A percentile compares a stretch with the other conserved stretches of the same genome.
Conservation (phyloP, 2,113 vertebrate species). For the Meriones unguiculatus region DNA sequence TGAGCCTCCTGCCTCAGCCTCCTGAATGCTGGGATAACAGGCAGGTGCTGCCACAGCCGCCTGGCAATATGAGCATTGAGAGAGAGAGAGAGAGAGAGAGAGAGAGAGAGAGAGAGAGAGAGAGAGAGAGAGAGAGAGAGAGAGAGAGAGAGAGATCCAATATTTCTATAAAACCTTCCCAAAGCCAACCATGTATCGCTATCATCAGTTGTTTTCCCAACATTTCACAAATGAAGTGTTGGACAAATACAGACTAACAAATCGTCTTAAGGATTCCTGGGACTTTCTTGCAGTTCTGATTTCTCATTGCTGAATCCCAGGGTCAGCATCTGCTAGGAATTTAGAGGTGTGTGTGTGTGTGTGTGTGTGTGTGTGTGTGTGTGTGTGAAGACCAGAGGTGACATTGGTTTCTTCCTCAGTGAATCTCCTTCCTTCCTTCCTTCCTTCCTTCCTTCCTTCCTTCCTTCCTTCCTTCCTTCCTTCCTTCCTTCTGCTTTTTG, state of each 20-base stretch:
- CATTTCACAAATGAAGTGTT: not conserved
- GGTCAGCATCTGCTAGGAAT: not conserved
- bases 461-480: no score
- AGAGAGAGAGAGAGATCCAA: constrained; percentile 6
- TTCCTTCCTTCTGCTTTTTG: no score
- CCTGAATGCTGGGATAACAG: not conserved
- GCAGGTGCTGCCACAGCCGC: no score
- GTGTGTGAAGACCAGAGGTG: not conserved
- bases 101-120: not conserved
- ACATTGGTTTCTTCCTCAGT: not conserved
- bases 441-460: no score
- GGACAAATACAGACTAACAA: constrained; percentile 10
- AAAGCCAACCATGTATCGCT: constrained; percentile 14
- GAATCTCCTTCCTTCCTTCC: not conserved
- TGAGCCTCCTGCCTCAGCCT: not conserved
- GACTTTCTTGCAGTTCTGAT: constrained; percentile 11
- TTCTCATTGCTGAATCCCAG: not conserved
- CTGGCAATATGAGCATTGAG: not conserved
- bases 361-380: not conserved
- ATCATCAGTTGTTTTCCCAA: not conserved
- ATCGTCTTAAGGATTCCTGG: constrained; percentile 1
- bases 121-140: not conserved
- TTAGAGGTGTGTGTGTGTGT: no score
- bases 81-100: not conserved
- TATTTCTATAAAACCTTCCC: not conserved